These are phyloP conservation scores for Acanthosepion esculentum DNA, from an alignment of 2,888 invertebrate species.

Conservation along the genomic window DNA sequence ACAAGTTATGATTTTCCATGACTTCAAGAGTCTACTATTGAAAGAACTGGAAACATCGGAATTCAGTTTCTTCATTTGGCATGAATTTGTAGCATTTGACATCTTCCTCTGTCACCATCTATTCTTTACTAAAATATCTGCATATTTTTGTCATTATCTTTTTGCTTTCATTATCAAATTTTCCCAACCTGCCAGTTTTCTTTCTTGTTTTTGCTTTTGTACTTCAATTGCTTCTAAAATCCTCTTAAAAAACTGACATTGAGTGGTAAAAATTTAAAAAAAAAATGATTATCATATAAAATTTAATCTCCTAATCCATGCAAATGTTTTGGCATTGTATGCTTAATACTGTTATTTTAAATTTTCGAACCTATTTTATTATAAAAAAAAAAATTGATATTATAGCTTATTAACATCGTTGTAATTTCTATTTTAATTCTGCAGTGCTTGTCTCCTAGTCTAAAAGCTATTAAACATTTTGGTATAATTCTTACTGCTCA, in stretches of 20 bases:
- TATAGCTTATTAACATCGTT: too few species aligned
- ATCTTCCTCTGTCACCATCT: background rate
- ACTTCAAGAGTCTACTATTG: background rate
- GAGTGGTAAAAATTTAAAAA: background rate
- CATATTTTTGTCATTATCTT: background rate
- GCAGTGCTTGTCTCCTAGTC: background rate
- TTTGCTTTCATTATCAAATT: conserved; percentile 14
- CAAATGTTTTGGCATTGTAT: background rate
- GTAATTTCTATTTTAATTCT: too few species aligned
- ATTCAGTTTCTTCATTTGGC: background rate
- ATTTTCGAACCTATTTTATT: background rate
- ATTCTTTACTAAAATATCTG: background rate
- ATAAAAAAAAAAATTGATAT: background rate
- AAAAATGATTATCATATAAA: background rate
- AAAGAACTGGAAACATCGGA: too few species aligned
- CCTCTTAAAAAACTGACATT: background rate
- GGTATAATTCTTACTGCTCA: background rate
- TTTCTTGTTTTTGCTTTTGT: background rate
- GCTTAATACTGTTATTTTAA: background rate
- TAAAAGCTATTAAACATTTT: background rate
- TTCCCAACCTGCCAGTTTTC: background rate
- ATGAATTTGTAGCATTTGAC: background rate
- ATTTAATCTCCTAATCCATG: background rate
- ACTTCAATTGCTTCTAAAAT: background rate
- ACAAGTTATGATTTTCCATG: background rate